Conservation (phyloP, 2,113 vertebrate species). For the Amblyopsis rosae region DNA sequence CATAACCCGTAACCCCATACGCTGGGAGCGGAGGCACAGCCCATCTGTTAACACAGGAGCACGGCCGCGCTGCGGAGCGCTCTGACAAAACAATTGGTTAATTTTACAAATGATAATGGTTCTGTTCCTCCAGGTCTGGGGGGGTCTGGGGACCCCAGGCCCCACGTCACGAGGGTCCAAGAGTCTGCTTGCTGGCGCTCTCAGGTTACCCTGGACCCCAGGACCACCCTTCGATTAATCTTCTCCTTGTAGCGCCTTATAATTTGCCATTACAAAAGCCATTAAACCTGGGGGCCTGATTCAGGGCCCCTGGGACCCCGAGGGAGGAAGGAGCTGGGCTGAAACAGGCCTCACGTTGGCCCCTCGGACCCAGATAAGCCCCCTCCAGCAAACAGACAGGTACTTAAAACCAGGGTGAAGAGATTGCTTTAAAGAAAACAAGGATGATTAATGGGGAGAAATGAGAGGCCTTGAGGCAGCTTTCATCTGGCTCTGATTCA, state of each 20-base stretch:
- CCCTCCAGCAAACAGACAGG: slow-evolving; percentile 75
- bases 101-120: slow-evolving; percentile 85
- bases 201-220: slow-evolving; percentile 75
- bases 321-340: slow-evolving; percentile 56
- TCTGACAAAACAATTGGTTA: slow-evolving; percentile 82
- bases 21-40: slow-evolving; percentile 63
- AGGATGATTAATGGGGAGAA: slow-evolving; percentile 83
- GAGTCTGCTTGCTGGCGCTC: slow-evolving; percentile 60
- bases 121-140: slow-evolving; percentile 64
- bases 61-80: slow-evolving; percentile 75
- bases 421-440: slow-evolving; percentile 84
- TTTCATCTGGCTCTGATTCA: slow-evolving; percentile 82
- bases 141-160: slow-evolving; percentile 41
- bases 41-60: slow-evolving; percentile 76
- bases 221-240: slow-evolving; percentile 83
- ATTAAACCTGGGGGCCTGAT: slow-evolving; percentile 76
- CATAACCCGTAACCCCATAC: slow-evolving; percentile 64
- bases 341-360: slow-evolving; percentile 66
- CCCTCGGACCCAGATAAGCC: slow-evolving; percentile 75
- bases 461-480: slow-evolving; percentile 75
- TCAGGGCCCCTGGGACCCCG: slow-evolving; percentile 66
- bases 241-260: slow-evolving; percentile 80
- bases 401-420: slow-evolving; percentile 83
- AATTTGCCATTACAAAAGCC: slow-evolving; percentile 82
- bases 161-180: slow-evolving; percentile 64